A percentile compares a stretch with the other conserved stretches of the same genome.
Conservation (phyloP, 2,113 vertebrate species). For the Climacteris rufus region DNA sequence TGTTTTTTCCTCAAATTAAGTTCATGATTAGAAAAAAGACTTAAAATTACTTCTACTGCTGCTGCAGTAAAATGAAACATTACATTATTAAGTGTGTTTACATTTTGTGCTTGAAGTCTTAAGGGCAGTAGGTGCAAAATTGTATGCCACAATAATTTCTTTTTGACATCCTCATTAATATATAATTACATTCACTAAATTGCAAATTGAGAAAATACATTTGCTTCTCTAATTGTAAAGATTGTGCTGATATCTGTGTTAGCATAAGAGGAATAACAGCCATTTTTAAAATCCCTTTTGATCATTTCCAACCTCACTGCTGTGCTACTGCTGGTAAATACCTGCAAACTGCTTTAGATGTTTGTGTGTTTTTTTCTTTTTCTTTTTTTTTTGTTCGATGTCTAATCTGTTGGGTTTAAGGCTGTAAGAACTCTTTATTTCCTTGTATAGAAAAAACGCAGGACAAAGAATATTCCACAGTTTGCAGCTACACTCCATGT, state of each 20-base stretch:
- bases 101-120: background rate
- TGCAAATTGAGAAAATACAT: background rate
- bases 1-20: background rate
- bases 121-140: background rate
- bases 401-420: background rate
- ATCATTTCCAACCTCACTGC: background rate
- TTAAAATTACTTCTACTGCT: background rate
- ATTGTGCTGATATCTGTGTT: background rate
- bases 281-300: background rate
- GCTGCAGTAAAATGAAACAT: background rate
- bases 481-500: background rate
- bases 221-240: background rate
- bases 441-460: background rate
- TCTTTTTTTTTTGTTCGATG: background rate
- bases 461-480: background rate
- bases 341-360: background rate
- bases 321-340: background rate
- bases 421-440: background rate
- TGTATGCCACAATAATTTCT: background rate
- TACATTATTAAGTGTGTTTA: constrained; percentile 26
- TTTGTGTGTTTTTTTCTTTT: background rate
- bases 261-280: background rate
- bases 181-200: background rate
- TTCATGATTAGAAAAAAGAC: background rate
- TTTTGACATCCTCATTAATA: background rate